Percentiles rank a stretch among this genome's conserved stretches.
Evolutionary conservation across 1,140 invertebrate species (phyloP).

Genomic region (Brachionus calyciflorus): DNA sequence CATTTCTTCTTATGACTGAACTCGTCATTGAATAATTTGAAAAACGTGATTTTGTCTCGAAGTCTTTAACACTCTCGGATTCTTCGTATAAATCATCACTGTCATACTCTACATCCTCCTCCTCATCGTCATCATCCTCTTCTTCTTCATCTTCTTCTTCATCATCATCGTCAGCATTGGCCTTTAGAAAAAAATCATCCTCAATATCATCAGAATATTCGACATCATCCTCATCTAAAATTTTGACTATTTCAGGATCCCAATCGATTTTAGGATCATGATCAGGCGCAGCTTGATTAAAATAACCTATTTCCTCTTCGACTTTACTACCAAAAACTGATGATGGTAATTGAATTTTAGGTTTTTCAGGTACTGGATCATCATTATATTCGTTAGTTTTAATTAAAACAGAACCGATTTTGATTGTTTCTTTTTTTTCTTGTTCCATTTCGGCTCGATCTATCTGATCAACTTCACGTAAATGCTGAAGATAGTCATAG

Average conservation of each 20-base stretch:
- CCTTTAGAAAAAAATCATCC: constrained; percentile 83
- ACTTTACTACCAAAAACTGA: constrained; percentile 84
- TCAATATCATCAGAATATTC: constrained; percentile 80
- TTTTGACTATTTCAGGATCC: constrained; percentile 88
- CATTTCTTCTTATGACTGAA: constrained; percentile 80
- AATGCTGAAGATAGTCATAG: constrained; percentile 90
- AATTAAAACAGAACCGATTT: constrained; percentile 27
- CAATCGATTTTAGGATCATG: constrained; percentile 73
- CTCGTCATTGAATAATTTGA: constrained; percentile 91
- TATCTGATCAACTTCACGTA: constrained; percentile 65
- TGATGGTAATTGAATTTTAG: constrained; percentile 71
- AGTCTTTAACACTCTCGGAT: background rate
- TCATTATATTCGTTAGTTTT: background rate
- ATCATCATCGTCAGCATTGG: constrained; percentile 53
- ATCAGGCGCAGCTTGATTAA: constrained; percentile 79
- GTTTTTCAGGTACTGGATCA: constrained; percentile 33
- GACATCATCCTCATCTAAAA: constrained; percentile 83
- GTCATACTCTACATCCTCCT: background rate
- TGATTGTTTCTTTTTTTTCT: background rate
- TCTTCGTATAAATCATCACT: constrained; percentile 41
- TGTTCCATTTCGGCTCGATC: constrained; percentile 9
- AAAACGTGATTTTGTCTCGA: constrained; percentile 77
- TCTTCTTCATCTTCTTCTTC: constrained; percentile 54
- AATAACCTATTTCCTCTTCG: constrained; percentile 79
- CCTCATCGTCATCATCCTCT: constrained; percentile 48